Evolutionary conservation across 2,113 vertebrate genomes (phyloP), one percentile per base, ranked within the genome.

Genomic region (Tor tambroides): DNA sequence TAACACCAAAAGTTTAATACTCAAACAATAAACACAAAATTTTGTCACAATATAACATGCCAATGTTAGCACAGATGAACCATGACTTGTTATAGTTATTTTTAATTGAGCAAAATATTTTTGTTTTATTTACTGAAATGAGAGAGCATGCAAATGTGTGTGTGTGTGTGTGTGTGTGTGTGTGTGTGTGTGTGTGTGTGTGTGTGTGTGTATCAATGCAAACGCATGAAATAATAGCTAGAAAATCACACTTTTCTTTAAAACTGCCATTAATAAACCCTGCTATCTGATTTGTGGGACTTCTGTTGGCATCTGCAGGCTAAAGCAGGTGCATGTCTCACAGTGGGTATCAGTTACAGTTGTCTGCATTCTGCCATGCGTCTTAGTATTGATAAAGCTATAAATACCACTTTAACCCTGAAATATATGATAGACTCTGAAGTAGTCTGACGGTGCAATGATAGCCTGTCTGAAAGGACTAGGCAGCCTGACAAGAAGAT

Each of bases 361-460:
- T 4, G 23, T 15, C 69, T 54, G 21, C 69, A 72, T 84, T 54
- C 43, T 59, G 49, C 21, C 19, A 56, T 84, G 49, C 32, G 32
- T 84, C 81, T 49, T 59, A 84, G 51, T 75, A 84, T 84, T 32
- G 49, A 35, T 71, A 41, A 59, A 56, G 23, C 83, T 84, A 84
- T 74, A 84, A 84, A 75, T 74, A 84, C 69, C 28, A 17, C 49
- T 59, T 56, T 38, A 59, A 84, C 69, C 12, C 69, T 38, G 83
- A 26, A 84, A 84, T 84, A 75, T 72, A 74, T 19, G 49, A 74
- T n/a, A 6, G 21, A 7, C 28, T 56, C 21, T 59, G 49, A 59
- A 59, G 69, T 56, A 21, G 30, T 74, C 69, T 51, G n/a, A 35
- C 4, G 14, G 80, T 71, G 56, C 38, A 82, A 71, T 69, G 61